phyloP scores from a whole-genome alignment of 2,888 invertebrate genomes.

The Laothoe populi region DNA sequence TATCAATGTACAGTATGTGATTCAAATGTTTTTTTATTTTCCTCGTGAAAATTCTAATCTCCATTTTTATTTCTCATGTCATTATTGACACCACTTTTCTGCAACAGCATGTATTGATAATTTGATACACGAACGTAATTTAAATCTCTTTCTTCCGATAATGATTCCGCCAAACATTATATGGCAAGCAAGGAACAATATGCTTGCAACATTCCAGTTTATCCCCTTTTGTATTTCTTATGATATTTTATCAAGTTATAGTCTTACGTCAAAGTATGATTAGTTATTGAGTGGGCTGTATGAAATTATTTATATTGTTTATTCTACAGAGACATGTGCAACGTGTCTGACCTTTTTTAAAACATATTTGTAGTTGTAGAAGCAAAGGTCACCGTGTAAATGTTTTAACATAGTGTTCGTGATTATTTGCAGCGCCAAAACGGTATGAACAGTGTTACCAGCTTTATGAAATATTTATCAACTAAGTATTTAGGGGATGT shows the following conservation, averaged over 20 bases:
- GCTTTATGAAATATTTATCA: background rate
- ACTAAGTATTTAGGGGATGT: background rate
- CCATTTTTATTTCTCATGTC: too few relatives aligned
- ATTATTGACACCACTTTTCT: too few relatives aligned
- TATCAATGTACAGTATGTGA: too few relatives aligned
- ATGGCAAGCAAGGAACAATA: too few relatives aligned
- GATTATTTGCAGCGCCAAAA: slow-evolving; percentile 8
- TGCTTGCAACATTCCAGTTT: too few relatives aligned
- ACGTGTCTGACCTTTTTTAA: slow-evolving; percentile 18
- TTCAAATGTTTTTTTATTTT: too few relatives aligned
- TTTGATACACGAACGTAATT: too few relatives aligned
- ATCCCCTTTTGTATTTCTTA: background rate
- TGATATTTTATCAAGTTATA: background rate
- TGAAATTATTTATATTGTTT: slow-evolving; percentile 7
- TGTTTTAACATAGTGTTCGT: slow-evolving; percentile 12
- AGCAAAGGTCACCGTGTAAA: slow-evolving; percentile 10
- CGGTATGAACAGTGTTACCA: background rate
- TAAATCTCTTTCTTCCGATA: too few relatives aligned
- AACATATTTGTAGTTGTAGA: slow-evolving; percentile 4
- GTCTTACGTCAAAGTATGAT: background rate
- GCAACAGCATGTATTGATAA: too few relatives aligned
- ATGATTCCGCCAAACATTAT: too few relatives aligned
- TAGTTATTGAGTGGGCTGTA: background rate
- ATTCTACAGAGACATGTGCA: background rate
- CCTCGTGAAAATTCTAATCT: too few relatives aligned